A percentile compares a stretch with the other conserved stretches of the same genome.
These are phyloP conservation scores for Venustaconcha ellipsiformis DNA, from an alignment of 1,140 invertebrate species.

Conservation along the genomic window DNA sequence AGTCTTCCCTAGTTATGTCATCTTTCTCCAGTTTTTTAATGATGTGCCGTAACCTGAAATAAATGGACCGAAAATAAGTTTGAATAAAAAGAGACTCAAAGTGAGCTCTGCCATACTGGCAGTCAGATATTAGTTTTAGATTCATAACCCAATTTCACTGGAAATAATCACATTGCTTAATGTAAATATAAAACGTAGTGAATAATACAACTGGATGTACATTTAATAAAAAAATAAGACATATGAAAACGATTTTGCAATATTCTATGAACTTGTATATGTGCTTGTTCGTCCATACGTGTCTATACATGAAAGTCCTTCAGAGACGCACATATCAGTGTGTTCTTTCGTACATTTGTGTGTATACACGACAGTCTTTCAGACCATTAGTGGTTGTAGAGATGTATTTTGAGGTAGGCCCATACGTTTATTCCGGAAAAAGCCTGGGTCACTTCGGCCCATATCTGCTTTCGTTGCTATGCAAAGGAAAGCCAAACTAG, in stretches of 20 bases:
- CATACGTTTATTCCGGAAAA: too few species aligned
- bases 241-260: background rate
- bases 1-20: slow-evolving; percentile 84
- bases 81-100: slow-evolving; percentile 18
- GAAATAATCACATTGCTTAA: background rate
- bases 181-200: background rate
- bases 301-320: too few species aligned
- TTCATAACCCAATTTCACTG: background rate
- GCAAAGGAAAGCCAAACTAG: too few species aligned
- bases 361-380: too few species aligned
- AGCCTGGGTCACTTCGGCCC: too few species aligned
- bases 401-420: too few species aligned
- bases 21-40: slow-evolving; percentile 83
- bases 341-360: too few species aligned
- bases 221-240: background rate
- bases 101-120: too few species aligned
- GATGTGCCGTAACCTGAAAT: slow-evolving; percentile 84
- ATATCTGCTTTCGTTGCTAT: too few species aligned
- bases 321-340: too few species aligned
- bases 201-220: background rate
- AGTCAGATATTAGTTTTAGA: background rate
- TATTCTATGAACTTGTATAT: background rate
- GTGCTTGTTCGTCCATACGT: too few species aligned
- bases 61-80: slow-evolving; percentile 30
- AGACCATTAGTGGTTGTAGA: too few species aligned